Conservation (phyloP, 2,113 vertebrate genomes). For the Pteruthius melanotis region DNA sequence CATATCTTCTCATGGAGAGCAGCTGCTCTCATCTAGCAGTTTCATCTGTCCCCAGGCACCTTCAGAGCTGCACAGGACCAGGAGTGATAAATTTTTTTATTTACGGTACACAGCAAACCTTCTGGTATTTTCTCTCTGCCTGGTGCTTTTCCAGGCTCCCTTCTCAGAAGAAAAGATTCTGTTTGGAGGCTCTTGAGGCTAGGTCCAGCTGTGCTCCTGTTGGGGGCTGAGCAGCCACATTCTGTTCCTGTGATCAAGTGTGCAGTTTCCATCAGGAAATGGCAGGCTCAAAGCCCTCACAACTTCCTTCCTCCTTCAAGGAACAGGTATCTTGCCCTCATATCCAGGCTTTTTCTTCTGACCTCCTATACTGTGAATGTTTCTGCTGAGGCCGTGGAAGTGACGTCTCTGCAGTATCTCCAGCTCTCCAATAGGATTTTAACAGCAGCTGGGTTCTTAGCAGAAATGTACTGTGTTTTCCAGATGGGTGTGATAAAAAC, state of each 20-base stretch:
- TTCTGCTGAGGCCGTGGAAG: not conserved
- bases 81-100: not conserved
- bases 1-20: not conserved
- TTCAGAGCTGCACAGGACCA: not conserved
- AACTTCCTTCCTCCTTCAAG: not conserved
- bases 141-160: not conserved
- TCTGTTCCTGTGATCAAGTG: rapidly evolving
- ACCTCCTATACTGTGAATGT: rapidly evolving
- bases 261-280: not conserved
- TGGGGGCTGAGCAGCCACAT: not conserved
- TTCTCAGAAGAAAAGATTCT: not conserved
- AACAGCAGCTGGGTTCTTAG: not conserved
- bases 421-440: not conserved
- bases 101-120: not conserved
- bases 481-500: not conserved
- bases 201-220: not conserved
- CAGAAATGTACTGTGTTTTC: not conserved
- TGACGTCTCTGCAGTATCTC: not conserved
- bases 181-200: not conserved
- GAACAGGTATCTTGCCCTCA: not conserved
- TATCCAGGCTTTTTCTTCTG: not conserved
- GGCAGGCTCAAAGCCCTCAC: not conserved
- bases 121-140: not conserved
- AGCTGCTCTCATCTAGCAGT: not conserved
- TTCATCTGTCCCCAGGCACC: not conserved